These are phyloP conservation scores for Columba janthina DNA, from an alignment of 2,113 vertebrate genomes.

Conservation along the genomic window DNA sequence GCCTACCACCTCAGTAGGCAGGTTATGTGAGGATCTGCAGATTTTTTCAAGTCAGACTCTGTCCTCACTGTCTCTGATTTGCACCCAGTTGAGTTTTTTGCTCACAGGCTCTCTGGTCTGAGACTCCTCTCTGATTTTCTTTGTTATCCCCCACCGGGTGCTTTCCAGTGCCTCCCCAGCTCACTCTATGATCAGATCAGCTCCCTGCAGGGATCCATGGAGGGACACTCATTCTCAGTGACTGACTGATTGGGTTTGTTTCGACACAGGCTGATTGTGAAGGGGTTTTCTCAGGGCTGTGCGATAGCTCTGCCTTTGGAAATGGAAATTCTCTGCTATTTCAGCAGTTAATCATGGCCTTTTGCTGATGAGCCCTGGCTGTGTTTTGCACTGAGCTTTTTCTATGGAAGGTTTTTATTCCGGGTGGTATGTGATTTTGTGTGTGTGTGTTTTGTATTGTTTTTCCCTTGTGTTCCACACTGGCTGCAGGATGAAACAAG, in stretches of 20 bases:
- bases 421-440: not conserved
- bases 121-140: constrained; percentile 22
- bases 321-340: constrained; percentile 21
- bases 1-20: not conserved
- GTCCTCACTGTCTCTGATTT: not conserved
- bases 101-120: not conserved
- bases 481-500: not conserved
- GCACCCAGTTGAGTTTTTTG: not conserved
- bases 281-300: constrained; percentile 33
- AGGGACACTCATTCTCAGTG: not conserved
- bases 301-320: not conserved
- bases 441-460: not conserved
- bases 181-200: constrained; percentile 47
- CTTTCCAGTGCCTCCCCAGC: not conserved
- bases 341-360: not conserved
- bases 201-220: not conserved
- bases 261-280: constrained; percentile 63
- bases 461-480: not conserved
- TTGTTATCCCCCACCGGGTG: not conserved
- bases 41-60: not conserved
- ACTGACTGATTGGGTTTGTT: constrained; percentile 59
- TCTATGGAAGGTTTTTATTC: not conserved
- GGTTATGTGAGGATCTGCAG: not conserved
- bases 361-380: constrained; percentile 19
- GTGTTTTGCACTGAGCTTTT: not conserved